phyloP scores from a whole-genome alignment of 2,888 invertebrate genomes.

The Zootermopsis nevadensis region DNA sequence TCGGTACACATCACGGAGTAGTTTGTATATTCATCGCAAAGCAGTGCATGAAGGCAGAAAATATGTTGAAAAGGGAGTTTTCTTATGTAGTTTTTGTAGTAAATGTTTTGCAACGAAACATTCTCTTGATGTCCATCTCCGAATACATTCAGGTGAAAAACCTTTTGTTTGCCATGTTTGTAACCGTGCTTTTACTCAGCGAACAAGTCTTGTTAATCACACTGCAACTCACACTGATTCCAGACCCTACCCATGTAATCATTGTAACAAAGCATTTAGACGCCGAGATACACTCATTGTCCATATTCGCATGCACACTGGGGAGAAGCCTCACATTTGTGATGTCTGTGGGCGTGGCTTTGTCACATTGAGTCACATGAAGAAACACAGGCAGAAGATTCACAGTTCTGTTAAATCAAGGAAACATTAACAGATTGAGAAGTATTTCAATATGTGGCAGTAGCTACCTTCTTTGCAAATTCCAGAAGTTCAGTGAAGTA shows the following conservation, averaged over 20 bases:
- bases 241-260: constrained; percentile 62
- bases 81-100: constrained; percentile 4
- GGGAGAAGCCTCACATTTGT: constrained; percentile 67
- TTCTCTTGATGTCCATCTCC: constrained; percentile 62
- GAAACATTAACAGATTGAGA: neutral
- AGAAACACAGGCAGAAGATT: constrained; percentile 26
- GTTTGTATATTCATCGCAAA: constrained; percentile 10
- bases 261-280: constrained; percentile 69
- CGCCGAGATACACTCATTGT: constrained; percentile 67
- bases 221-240: constrained; percentile 69
- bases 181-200: constrained; percentile 70
- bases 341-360: constrained; percentile 61
- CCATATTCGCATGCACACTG: constrained; percentile 69
- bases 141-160: constrained; percentile 60
- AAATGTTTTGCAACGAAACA: constrained; percentile 62
- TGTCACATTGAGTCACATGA: constrained; percentile 17
- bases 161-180: constrained; percentile 64
- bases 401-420: neutral
- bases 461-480: too few relatives aligned
- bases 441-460: too few relatives aligned
- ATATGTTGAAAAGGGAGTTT: neutral
- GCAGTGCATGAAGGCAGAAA: constrained; percentile 20
- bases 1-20: neutral
- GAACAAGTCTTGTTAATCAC: constrained; percentile 73
- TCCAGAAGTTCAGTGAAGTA: too few relatives aligned